phyloP scores from a whole-genome alignment of 2,113 vertebrate genomes.

The Corvus moneduloides region DNA sequence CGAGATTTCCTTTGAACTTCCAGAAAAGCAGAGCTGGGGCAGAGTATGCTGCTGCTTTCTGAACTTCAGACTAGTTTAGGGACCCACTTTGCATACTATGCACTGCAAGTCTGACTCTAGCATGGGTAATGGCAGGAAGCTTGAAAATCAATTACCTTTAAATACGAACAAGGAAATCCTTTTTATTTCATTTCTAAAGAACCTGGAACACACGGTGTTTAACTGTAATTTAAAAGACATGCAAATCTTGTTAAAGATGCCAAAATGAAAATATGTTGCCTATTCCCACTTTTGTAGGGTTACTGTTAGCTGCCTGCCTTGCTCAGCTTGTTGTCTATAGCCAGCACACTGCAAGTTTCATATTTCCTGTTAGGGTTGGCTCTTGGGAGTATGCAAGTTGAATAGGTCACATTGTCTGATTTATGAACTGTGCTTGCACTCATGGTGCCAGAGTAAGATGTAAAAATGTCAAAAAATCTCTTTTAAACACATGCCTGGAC shows the following conservation, averaged over 20 bases:
- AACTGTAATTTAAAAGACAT: background rate
- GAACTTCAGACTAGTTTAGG: background rate
- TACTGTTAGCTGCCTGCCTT: background rate
- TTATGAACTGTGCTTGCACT: background rate
- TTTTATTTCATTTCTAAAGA: slow-evolving; percentile 25
- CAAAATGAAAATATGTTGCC: background rate
- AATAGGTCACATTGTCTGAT: background rate
- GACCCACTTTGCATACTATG: background rate
- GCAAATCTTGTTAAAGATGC: background rate
- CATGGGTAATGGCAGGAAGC: background rate
- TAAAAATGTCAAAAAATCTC: background rate
- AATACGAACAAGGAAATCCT: background rate
- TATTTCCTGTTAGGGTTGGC: background rate
- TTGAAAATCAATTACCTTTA: slow-evolving; percentile 56
- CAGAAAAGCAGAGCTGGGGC: background rate
- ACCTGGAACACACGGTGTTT: background rate
- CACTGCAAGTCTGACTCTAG: background rate
- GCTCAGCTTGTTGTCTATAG: background rate
- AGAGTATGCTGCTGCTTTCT: background rate
- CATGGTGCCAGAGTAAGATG: background rate
- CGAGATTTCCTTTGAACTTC: slow-evolving; percentile 38
- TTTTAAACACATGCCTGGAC: background rate
- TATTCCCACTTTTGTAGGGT: background rate
- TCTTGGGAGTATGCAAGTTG: background rate
- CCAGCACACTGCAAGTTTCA: background rate